Evolutionary conservation across 2,888 invertebrate genomes (phyloP), one percentile per base, ranked within the genome.

Genomic region (Pachliopta kotzebuea): DNA sequence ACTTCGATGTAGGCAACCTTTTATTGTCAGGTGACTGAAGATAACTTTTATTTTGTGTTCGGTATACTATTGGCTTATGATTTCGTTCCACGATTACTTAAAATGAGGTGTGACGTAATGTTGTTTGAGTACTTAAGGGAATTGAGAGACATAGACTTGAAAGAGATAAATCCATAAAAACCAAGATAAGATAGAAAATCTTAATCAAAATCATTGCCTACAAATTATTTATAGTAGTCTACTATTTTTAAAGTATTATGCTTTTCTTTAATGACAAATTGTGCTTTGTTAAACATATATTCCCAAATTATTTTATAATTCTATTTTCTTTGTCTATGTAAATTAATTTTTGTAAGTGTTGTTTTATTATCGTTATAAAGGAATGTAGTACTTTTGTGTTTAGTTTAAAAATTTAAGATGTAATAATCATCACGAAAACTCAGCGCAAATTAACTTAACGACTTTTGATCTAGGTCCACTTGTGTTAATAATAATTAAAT

Each of bases 81-180:
- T 70, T 70, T 57, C 26, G 66, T 63, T 58, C 65, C 57, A 59
- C 66, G 68, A 70, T 73, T 75, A 71, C 71, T 69, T 66, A 72
- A 79, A 76, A 83, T 71, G 63, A 73, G 67, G 66, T 78, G 76
- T 78, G 80, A 80, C 81, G 75, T 84, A 75, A 81, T 74, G 67
- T 67, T 71, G 66, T 81, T 77, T 72, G 69, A 66, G 67, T 67
- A 62, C 68, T 63, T 65, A 29, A 65, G 61, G 67, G 20, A 20
- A 26, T 55, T n/a, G 20, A 64, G 50, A 60, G n/a, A 29, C 31
- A 8, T 52, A 14, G 18, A 45, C n/a, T 45, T 45, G 45, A n/a
- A 45, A n/a, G 0, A 18, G 45, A n/a, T 3, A 45, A 45, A 45
- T 45, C 45, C 6, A n/a, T 45, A 45, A n/a, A 37, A n/a, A n/a